Evolutionary conservation across 2,113 vertebrate genomes (phyloP), one percentile per base, ranked within the genome.

Genomic region (Proteles cristata): DNA sequence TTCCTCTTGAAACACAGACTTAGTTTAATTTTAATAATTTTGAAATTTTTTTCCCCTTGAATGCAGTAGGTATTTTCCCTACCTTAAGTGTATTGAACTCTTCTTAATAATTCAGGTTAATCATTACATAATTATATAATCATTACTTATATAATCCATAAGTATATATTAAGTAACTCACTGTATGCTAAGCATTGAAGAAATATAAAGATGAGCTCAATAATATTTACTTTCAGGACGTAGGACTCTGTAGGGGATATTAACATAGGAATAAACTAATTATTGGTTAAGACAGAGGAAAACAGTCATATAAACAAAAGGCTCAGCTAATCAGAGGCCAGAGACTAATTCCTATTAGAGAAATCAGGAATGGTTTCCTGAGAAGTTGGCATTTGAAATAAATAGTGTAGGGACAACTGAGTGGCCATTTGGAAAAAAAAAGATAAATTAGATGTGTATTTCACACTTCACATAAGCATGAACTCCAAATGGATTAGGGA

Each of bases 251-350:
- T 61, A 71, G n/a, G 9, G 48, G 5, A 4, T 94, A 71, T 85
- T 85, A 71, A 88, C 93, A 84, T 50, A 33, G 43, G 16, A 95
- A 73, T 63, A 94, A 81, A 93, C 15, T 90, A 93, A 93, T 71
- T 93, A 73, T 65, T 91, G 39, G 53, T 83, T 71, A 88, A 82
- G 33, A 93, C 50, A 95, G 45, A 90, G 43, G 15, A 65, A 97
- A 94, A 17, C 35, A 61, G 11, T 43, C 61, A n/a, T 39, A 5
- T 94, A 90, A 94, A 93, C n/a, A 53, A 83, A 95, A 88, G 35
- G 79, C 31, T 87, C 55, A 82, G 25, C n/a, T 73, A 95, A 77
- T 53, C 50, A 61, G 33, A 90, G 87, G 5, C n/a, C 2, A 66
- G 50, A 74, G 33, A 82, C 35, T 81, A 43, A 43, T 7, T 83